Evolutionary conservation across 92 coral and sea anemone species (phyloP), one percentile per base, ranked within the genome.

Genomic region (Porites evermanni): DNA sequence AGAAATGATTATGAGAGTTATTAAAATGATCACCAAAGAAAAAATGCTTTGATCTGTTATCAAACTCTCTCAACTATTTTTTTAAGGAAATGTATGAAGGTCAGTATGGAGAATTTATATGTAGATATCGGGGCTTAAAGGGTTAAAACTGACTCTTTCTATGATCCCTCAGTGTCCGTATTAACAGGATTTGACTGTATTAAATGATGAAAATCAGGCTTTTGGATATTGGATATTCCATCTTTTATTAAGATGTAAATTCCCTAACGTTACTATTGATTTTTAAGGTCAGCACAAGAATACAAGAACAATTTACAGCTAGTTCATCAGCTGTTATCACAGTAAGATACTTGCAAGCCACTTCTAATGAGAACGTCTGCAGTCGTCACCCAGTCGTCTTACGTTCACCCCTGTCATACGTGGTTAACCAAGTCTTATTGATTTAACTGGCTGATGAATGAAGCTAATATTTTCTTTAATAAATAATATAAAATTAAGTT

Each of bases 241-340:
- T 38, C 47, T 38, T 38, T 38, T 38, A 38, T 38, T 38, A 38
- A 38, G 47, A 38, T 38, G 53, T 64, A 17, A n/a, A 18, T 61
- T 32, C 72, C 61, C 78, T 82, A 82, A 82, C 70, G n/a, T 18
- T 83, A 51, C 72, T 87, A 67, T 89, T 87, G 70, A 79, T 94
- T 91, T 92, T 92, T 18, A 91, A 94, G 98, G 98, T 92, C 98
- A 89, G 89, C 82, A 87, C 93, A 92, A 53, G 98, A 94, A 78
- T 94, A 89, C 86, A 91, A 93, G 80, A 92, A 94, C 84, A 94
- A 92, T 92, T 89, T 94, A 80, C 98, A 94, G 95, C 98, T 94
- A 21, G 89, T 94, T 88, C 98, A 94, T 86, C 98, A 94, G 91
- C 93, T 94, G 79, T 89, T 94, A 88, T 93, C 93, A 93, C 98